Percentiles rank a stretch among this genome's conserved stretches.
These are phyloP conservation scores for Anthoscopus minutus DNA, from an alignment of 2,113 vertebrate genomes.

Conservation along the genomic window DNA sequence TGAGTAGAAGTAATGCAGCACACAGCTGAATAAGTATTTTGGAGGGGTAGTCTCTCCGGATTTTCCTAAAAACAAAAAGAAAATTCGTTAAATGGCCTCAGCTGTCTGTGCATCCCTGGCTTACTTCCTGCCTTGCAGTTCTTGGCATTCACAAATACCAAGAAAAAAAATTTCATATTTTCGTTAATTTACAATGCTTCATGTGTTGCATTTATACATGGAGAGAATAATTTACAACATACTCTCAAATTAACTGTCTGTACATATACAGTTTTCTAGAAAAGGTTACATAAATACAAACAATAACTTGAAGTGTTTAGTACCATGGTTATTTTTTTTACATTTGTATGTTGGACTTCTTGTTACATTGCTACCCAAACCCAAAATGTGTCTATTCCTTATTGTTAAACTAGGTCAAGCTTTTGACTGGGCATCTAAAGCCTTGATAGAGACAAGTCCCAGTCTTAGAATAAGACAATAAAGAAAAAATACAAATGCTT, in stretches of 20 bases:
- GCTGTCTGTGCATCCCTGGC: background rate
- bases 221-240: background rate
- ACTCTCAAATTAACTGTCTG: background rate
- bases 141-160: background rate
- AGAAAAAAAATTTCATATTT: background rate
- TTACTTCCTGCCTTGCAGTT: background rate
- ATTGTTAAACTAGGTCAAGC: background rate
- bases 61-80: constrained; percentile 76
- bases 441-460: background rate
- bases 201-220: background rate
- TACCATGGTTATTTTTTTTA: background rate
- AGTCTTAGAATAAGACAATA: background rate
- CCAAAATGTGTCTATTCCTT: background rate
- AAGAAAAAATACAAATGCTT: background rate
- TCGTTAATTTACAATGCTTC: background rate
- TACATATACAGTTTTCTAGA: background rate
- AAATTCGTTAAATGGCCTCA: background rate
- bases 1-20: constrained; percentile 83
- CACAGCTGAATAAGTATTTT: constrained; percentile 96
- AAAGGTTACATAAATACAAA: background rate
- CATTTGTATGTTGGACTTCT: background rate
- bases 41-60: constrained; percentile 89
- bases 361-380: background rate
- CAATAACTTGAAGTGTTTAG: background rate
- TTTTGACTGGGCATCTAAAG: background rate